Conservation (phyloP, 2,888 invertebrate species). For the Netelia fuscicornis region DNA sequence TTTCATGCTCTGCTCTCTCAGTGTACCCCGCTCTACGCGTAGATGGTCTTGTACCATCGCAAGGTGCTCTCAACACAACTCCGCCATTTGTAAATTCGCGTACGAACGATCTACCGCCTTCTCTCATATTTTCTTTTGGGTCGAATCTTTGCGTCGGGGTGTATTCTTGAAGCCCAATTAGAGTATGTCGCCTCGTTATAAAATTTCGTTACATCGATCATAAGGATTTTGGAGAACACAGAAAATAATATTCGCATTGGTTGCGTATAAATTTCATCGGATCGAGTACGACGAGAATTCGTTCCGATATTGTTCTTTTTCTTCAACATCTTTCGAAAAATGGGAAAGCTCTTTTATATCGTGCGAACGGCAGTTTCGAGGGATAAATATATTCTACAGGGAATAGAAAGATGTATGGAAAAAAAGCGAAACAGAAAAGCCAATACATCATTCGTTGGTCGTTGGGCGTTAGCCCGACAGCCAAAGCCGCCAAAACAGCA, state of each 20-base stretch:
- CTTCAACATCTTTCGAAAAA: conserved; percentile 15
- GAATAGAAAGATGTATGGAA: conserved; percentile 48
- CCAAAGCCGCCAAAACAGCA: conserved; percentile 83
- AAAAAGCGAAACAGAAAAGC: conserved; percentile 76
- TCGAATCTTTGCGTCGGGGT: conserved; percentile 21
- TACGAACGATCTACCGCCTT: not conserved
- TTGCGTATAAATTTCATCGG: not conserved
- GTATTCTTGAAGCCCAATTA: conserved; percentile 50
- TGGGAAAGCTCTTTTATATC: conserved; percentile 48
- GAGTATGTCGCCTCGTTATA: conserved; percentile 36
- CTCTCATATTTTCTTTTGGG: conserved; percentile 4
- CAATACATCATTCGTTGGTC: conserved; percentile 82
- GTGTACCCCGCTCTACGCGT: not conserved
- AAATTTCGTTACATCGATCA: conserved; percentile 47
- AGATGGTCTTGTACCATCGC: conserved; percentile 46
- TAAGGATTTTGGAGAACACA: not conserved
- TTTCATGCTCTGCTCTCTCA: conserved; percentile 22
- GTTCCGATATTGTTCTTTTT: conserved; percentile 31
- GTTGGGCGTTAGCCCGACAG: conserved; percentile 77
- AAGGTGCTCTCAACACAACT: conserved; percentile 28
- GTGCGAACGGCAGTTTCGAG: conserved; percentile 54
- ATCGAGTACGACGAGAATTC: not conserved
- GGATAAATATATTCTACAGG: conserved; percentile 45
- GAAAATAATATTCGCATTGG: not conserved
- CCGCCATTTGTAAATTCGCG: conserved; percentile 20